Evolutionary conservation across 1,140 invertebrate genomes (phyloP).

Genomic region (Zeugodacus cucurbitae): DNA sequence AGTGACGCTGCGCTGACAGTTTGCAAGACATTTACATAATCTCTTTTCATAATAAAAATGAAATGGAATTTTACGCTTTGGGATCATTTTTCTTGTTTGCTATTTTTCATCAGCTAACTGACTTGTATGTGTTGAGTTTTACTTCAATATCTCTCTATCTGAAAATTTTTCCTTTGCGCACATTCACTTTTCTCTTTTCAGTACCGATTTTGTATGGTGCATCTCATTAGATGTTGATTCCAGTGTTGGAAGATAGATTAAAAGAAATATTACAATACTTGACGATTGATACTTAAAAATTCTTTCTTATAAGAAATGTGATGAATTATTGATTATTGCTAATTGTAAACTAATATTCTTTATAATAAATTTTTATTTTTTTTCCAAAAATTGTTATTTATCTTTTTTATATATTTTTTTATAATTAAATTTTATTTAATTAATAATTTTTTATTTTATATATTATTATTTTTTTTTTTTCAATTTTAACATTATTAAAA

Average conservation of each 20-base stretch:
- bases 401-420: too few relatives aligned
- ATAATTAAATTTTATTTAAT: too few relatives aligned
- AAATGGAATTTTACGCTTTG: constrained; percentile 15
- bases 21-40: constrained; percentile 38
- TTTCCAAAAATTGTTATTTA: too few relatives aligned
- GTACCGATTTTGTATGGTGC: background rate
- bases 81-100: background rate
- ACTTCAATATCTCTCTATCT: background rate
- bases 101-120: background rate
- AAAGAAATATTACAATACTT: too few relatives aligned
- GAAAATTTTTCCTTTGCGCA: background rate
- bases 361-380: too few relatives aligned
- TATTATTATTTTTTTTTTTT: too few relatives aligned
- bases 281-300: too few relatives aligned
- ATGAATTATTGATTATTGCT: too few relatives aligned
- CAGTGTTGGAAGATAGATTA: background rate
- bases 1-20: constrained; percentile 14
- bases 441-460: too few relatives aligned
- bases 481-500: too few relatives aligned
- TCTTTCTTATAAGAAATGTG: too few relatives aligned
- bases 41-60: constrained; percentile 36
- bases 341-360: too few relatives aligned
- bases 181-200: background rate
- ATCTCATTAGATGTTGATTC: background rate
- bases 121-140: background rate